Conservation (phyloP, 2,888 invertebrate genomes). For the Alcis repandata region DNA sequence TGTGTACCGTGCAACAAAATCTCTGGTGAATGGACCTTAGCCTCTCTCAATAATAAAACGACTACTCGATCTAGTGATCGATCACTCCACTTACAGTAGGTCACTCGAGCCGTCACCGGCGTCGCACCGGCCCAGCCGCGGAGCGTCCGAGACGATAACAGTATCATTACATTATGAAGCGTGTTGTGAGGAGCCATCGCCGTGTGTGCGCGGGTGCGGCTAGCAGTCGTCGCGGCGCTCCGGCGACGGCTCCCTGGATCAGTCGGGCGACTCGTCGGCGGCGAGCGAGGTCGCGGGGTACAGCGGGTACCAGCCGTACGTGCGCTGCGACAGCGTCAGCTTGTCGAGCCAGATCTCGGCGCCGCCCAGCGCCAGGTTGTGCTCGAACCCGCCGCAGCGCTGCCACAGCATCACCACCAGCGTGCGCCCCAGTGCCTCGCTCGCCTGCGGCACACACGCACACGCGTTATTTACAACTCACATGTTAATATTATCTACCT, state of each 20-base stretch:
- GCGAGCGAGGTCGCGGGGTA: conserved; percentile 95
- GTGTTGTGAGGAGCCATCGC: conserved; percentile 64
- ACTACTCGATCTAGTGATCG: not conserved
- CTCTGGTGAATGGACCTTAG: too few relatives aligned
- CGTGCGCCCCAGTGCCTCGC: conserved; percentile 92
- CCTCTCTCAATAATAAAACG: not conserved
- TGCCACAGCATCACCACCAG: conserved; percentile 97
- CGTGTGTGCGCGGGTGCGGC: conserved; percentile 53
- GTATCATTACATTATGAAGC: conserved; percentile 42
- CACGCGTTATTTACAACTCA: conserved; percentile 21
- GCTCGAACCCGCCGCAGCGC: conserved; percentile 94
- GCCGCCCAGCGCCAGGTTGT: conserved; percentile 93
- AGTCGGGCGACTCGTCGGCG: conserved; percentile 86
- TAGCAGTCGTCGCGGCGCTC: conserved; percentile 76
- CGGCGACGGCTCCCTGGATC: conserved; percentile 85
- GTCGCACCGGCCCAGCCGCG: not conserved
- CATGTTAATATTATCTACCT: too few relatives aligned
- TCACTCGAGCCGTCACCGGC: not conserved
- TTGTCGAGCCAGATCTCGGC: conserved; percentile 94
- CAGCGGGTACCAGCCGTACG: conserved; percentile 96
- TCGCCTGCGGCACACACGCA: conserved; percentile 78
- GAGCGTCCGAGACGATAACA: conserved; percentile 33
- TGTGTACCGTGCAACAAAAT: too few relatives aligned
- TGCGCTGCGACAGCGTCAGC: conserved; percentile 92
- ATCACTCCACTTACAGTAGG: not conserved